Percentiles rank a stretch among this genome's conserved stretches.
Conservation (phyloP, 2,888 invertebrate genomes). For the Platynereis dumerilii region DNA sequence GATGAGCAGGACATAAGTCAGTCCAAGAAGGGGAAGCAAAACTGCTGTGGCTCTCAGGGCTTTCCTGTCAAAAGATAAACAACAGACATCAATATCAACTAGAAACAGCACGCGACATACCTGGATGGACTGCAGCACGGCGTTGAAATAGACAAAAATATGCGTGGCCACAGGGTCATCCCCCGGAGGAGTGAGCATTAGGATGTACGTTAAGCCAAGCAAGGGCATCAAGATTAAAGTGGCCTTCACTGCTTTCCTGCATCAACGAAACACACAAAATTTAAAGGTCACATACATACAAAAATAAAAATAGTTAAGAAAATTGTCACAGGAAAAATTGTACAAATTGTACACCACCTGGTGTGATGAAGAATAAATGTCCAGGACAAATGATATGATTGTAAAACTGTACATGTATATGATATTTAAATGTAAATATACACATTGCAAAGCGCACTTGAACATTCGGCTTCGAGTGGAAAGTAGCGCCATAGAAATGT, state of each 20-base stretch:
- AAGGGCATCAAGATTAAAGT: conserved; percentile 93
- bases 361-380: too few relatives aligned
- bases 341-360: too few relatives aligned
- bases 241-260: conserved; percentile 72
- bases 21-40: conserved; percentile 92
- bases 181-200: conserved; percentile 73
- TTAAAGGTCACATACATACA: background rate
- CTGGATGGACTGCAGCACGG: conserved; percentile 87
- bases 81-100: too few relatives aligned
- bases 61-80: conserved; percentile 46
- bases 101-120: too few relatives aligned
- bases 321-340: too few relatives aligned
- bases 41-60: conserved; percentile 80
- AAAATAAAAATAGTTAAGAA: background rate
- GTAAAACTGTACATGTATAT: too few relatives aligned
- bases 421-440: too few relatives aligned
- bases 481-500: too few relatives aligned
- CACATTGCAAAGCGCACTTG: too few relatives aligned
- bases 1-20: conserved; percentile 83
- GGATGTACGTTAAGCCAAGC: conserved; percentile 88
- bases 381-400: too few relatives aligned
- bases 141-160: conserved; percentile 80
- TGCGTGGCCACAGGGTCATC: conserved; percentile 72
- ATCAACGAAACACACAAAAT: conserved; percentile 47
- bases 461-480: too few relatives aligned